Evolutionary conservation across 1,140 invertebrate species (phyloP), one percentile per base, ranked within the genome.

Genomic region (Vanessa tameamea): DNA sequence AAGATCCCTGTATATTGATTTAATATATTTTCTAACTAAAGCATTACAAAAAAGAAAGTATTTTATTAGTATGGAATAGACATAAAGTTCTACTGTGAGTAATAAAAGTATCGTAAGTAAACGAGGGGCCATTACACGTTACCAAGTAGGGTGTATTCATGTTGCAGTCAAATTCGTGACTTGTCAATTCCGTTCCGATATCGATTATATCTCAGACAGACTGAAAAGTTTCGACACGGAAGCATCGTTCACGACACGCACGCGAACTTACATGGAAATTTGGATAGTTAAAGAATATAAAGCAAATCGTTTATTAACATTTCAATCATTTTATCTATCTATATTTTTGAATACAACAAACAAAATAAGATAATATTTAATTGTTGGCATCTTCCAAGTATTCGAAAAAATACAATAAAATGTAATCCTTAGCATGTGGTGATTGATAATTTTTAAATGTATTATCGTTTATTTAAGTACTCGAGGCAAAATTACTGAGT

Each of bases 121-220:
- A 73, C 47, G 65, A 72, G 73, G 74, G 77, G 73, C 66, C 63
- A 72, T 75, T 69, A 68, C 63, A 77, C 73, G 69, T 73, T 70
- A 69, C 55, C 47, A 66, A 70, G 57, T 69, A 72, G 63, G 73
- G 78, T 70, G 57, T 73, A 78, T 78, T 76, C 77, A 78, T 74
- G 73, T 78, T 77, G 72, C 73, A 78, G 79, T 73, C 73, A 76
- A 80, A 80, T 83, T 85, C 80, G 81, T 85, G 82, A 82, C 78
- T 82, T 79, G 82, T 87, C 86, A 82, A 88, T 90, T 82, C 80
- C 72, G 80, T 77, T 82, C 76, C 82, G 73, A 82, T 89, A 91
- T 91, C 86, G 87, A 90, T 89, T 88, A 82, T 81, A 90, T 89
- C 86, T 90, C 80, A 87, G 80, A 87, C 86, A 81, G 84, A 84